Conservation (phyloP, 1,140 invertebrate species). For the Diorhabda sublineata region DNA sequence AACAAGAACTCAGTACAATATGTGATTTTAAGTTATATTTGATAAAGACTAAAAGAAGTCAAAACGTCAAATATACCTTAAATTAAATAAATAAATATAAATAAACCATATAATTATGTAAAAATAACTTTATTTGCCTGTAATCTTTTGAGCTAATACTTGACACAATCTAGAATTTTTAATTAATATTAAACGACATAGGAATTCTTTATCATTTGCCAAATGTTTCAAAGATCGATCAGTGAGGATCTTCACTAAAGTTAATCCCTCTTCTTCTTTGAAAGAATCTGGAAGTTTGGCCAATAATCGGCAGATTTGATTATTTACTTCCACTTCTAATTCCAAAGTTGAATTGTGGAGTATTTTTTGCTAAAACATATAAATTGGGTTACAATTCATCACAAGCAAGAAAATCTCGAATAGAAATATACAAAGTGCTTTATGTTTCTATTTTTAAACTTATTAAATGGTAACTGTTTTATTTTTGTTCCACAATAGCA, state of each 20-base stretch:
- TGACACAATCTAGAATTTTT: constrained; percentile 35
- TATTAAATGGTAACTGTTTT: too few relatives aligned
- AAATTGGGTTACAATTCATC: background rate
- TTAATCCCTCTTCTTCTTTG: constrained; percentile 34
- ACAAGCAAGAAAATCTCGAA: background rate
- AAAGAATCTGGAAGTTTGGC: constrained; percentile 33
- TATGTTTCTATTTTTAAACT: too few relatives aligned
- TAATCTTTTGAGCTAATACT: constrained; percentile 40
- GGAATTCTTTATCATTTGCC: constrained; percentile 36
- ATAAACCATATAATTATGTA: background rate
- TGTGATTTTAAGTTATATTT: too few relatives aligned
- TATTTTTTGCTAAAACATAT: constrained; percentile 18
- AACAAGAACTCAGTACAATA: too few relatives aligned
- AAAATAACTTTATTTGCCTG: background rate
- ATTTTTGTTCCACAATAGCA: too few relatives aligned
- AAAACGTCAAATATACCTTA: too few relatives aligned
- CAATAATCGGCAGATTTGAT: constrained; percentile 33
- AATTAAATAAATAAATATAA: too few relatives aligned
- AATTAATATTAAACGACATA: constrained; percentile 30
- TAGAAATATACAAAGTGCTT: too few relatives aligned
- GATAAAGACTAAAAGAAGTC: too few relatives aligned
- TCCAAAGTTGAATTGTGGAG: constrained; percentile 7
- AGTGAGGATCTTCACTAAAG: constrained; percentile 31
- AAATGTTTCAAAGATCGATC: constrained; percentile 30
- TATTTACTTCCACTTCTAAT: constrained; percentile 21